phyloP scores from a whole-genome alignment of 2,113 vertebrate genomes.

The Spizaetus ornatus region DNA sequence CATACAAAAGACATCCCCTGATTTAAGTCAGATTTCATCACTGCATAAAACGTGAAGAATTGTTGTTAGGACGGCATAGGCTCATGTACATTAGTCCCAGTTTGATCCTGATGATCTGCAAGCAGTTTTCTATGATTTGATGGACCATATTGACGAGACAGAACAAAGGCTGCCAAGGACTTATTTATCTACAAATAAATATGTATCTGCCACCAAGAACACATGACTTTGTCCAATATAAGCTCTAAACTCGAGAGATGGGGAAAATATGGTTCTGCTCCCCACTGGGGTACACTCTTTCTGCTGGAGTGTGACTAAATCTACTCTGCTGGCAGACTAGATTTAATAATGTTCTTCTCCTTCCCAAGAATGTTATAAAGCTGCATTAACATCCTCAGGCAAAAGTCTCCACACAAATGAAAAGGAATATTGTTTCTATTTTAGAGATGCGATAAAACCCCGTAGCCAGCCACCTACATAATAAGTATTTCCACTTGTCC shows the following conservation, averaged over 20 bases:
- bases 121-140: neutral
- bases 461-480: neutral
- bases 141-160: neutral
- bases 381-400: slow-evolving; percentile 55
- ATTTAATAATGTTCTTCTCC: slow-evolving; percentile 32
- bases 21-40: neutral
- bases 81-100: neutral
- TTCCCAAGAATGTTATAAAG: slow-evolving; percentile 31
- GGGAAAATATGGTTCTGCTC: neutral
- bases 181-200: neutral
- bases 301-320: slow-evolving; percentile 10
- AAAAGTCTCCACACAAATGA: slow-evolving; percentile 41
- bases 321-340: neutral
- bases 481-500: neutral
- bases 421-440: slow-evolving; percentile 60
- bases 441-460: slow-evolving; percentile 30
- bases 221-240: neutral
- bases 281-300: neutral
- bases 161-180: neutral
- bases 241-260: neutral
- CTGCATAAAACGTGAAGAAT: neutral
- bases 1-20: neutral
- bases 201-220: neutral
- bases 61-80: neutral
- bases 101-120: neutral